A percentile compares a stretch with the other conserved stretches of the same genome.
phyloP scores from a whole-genome alignment of 2,113 vertebrate genomes.

The Corapipo altera region DNA sequence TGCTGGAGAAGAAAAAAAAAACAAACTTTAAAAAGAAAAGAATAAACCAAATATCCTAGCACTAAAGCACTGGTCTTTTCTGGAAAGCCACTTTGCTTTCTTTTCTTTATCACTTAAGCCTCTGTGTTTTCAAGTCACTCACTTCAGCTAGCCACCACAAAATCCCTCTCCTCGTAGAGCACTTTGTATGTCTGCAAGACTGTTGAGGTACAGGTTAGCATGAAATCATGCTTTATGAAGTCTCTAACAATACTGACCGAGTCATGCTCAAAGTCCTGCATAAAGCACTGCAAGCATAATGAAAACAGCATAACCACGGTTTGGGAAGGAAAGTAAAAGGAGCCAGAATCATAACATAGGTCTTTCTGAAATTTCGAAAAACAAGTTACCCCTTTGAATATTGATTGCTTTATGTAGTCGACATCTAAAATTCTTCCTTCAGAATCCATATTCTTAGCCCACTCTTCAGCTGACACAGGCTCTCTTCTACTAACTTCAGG shows the following conservation, averaged over 20 bases:
- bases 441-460: slow-evolving; percentile 84
- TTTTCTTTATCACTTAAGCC: background rate
- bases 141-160: background rate
- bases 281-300: background rate
- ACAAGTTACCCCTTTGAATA: slow-evolving; percentile 91
- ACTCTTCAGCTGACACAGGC: slow-evolving; percentile 84
- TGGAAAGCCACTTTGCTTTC: background rate
- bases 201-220: background rate
- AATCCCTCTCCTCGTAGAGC: background rate
- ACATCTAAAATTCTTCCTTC: slow-evolving; percentile 85
- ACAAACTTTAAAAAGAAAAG: background rate
- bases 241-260: background rate
- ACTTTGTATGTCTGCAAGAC: background rate
- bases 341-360: background rate
- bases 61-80: background rate
- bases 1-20: background rate
- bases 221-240: background rate
- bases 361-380: background rate
- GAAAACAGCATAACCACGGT: background rate
- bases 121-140: background rate
- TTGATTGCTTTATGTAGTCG: slow-evolving; percentile 78
- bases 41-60: background rate
- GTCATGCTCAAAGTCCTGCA: background rate
- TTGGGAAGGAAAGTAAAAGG: background rate
- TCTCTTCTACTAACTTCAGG: slow-evolving; percentile 84